Evolutionary conservation across 2,797 vertebrate genomes (phyloP).

Genomic region (Luscinia megarhynchos): DNA sequence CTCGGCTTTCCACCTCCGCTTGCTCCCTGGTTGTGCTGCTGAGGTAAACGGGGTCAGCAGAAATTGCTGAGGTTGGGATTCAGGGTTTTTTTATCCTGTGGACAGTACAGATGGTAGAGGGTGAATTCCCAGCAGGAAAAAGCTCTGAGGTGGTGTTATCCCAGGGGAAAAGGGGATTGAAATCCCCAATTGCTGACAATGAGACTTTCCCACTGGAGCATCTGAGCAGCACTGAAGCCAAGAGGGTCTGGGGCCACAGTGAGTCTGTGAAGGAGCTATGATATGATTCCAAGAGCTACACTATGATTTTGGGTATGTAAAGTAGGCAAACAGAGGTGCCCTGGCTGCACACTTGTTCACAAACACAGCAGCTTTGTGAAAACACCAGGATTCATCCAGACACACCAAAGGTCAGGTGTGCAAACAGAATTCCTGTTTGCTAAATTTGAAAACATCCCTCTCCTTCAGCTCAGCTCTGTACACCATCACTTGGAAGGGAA

Average conservation of each 20-base stretch:
- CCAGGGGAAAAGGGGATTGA: neutral
- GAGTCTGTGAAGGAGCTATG: neutral
- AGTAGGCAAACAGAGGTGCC: neutral
- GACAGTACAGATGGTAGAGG: neutral
- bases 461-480: neutral
- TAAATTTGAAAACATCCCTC: neutral
- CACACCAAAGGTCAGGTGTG: rapidly evolving
- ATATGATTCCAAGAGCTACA: neutral
- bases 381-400: neutral
- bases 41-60: neutral
- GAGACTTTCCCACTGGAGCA: neutral
- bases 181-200: neutral
- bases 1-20: neutral
- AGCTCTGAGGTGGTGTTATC: neutral
- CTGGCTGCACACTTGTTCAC: neutral
- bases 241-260: neutral
- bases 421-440: neutral
- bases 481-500: neutral
- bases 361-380: neutral
- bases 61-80: neutral
- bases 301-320: rapidly evolving
- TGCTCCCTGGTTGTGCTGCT: neutral
- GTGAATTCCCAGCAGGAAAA: neutral
- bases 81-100: neutral
- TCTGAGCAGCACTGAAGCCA: neutral